phyloP scores from a whole-genome alignment of 1,140 invertebrate species.

The Pissodes strobi region DNA sequence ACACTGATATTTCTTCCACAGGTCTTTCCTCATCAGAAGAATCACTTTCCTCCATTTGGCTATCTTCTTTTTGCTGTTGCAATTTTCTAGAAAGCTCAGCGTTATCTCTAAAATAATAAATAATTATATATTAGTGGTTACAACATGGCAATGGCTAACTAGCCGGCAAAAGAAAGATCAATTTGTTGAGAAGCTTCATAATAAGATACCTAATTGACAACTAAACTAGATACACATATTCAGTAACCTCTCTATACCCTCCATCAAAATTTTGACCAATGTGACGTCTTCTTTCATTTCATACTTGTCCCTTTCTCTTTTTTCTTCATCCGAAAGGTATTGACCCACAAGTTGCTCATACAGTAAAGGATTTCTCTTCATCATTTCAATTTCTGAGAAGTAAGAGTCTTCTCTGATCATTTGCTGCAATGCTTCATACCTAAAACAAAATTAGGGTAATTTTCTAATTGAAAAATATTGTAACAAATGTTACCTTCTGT shows the following conservation, averaged over 20 bases:
- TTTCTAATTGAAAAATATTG: too few relatives aligned
- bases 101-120: slow-evolving; percentile 56
- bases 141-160: too few relatives aligned
- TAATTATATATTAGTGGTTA: too few relatives aligned
- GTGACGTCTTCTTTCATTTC: slow-evolving; percentile 61
- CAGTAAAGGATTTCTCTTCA: slow-evolving; percentile 83
- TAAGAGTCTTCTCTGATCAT: slow-evolving; percentile 75
- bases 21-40: slow-evolving; percentile 46
- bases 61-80: slow-evolving; percentile 66
- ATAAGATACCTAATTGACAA: too few relatives aligned
- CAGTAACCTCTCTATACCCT: slow-evolving; percentile 62
- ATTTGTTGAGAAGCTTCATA: too few relatives aligned
- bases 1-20: slow-evolving; percentile 38
- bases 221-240: too few relatives aligned
- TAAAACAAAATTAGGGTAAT: too few relatives aligned
- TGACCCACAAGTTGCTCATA: slow-evolving; percentile 88
- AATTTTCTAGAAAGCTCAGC: slow-evolving; percentile 65
- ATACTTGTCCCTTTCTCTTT: slow-evolving; percentile 63
- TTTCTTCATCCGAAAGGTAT: slow-evolving; percentile 79
- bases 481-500: slow-evolving; percentile 36
- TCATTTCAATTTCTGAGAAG: slow-evolving; percentile 92
- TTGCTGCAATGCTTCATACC: slow-evolving; percentile 80
- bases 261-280: slow-evolving; percentile 70
- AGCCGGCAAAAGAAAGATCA: too few relatives aligned
- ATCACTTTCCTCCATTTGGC: slow-evolving; percentile 57